Evolutionary conservation across 2,888 invertebrate genomes (phyloP).

Genomic region (Cosmia trapezina): DNA sequence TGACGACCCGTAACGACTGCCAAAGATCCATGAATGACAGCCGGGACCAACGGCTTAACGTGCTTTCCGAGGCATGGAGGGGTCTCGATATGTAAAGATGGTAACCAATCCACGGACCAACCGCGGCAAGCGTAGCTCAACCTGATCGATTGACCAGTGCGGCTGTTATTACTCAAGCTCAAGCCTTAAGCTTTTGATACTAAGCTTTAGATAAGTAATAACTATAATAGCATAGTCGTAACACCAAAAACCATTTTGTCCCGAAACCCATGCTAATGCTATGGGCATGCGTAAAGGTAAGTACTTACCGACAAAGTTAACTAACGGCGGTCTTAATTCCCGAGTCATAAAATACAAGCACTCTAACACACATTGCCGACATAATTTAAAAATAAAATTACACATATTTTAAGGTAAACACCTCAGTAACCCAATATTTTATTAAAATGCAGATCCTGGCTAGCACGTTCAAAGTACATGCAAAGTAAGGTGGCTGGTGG

Average conservation of each 20-base stretch:
- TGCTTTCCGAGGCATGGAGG: too few species aligned
- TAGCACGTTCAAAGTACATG: conserved; percentile 53
- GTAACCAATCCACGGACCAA: too few species aligned
- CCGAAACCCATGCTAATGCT: neutral
- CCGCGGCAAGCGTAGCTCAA: too few species aligned
- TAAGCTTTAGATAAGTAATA: neutral
- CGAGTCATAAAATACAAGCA: conserved; percentile 27
- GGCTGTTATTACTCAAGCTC: too few species aligned
- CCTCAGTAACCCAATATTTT: conserved; percentile 51
- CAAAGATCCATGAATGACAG: too few species aligned
- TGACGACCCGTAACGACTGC: too few species aligned
- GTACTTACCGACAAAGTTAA: neutral
- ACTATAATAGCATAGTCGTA: too few species aligned
- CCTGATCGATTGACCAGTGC: too few species aligned
- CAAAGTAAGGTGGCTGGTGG: conserved; percentile 64
- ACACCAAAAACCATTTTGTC: neutral
- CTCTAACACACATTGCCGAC: neutral
- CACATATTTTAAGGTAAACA: conserved; percentile 52
- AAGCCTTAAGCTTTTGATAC: too few species aligned
- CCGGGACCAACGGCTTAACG: too few species aligned
- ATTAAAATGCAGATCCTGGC: conserved; percentile 53
- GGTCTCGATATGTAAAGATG: too few species aligned
- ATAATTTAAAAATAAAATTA: conserved; percentile 44
- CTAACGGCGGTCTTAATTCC: neutral
- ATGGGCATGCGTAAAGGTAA: neutral